Conservation (phyloP, 2,113 vertebrate genomes). For the Psittacula cyanocephala region DNA sequence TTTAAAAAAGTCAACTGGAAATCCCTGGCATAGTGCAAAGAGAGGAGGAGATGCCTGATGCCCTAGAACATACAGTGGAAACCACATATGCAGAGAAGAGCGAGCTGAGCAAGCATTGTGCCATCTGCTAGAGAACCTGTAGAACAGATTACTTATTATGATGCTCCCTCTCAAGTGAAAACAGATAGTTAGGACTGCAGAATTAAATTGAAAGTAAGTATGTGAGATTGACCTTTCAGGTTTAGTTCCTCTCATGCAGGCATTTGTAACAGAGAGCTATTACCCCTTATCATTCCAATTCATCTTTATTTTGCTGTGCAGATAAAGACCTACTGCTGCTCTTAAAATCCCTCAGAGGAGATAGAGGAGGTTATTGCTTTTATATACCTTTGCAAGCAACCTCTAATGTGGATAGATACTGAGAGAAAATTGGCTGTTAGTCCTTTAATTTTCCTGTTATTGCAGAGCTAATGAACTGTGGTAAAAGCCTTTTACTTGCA, state of each 20-base stretch:
- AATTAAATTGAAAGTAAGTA: not conserved
- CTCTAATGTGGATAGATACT: not conserved
- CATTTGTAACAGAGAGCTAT: not conserved
- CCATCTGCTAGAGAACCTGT: not conserved
- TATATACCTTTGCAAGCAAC: not conserved
- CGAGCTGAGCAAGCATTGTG: not conserved
- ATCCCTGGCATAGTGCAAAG: not conserved
- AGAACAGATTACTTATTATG: not conserved
- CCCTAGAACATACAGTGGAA: not conserved
- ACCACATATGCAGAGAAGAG: not conserved
- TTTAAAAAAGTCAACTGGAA: not conserved
- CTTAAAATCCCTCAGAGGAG: not conserved
- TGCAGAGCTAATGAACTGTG: not conserved
- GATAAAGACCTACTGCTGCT: not conserved
- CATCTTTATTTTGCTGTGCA: not conserved
- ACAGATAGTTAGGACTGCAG: not conserved
- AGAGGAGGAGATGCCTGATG: not conserved
- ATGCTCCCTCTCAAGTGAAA: not conserved
- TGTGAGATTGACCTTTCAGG: not conserved
- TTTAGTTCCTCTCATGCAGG: fast-evolving
- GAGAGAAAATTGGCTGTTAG: not conserved
- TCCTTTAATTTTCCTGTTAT: not conserved
- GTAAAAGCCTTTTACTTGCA: not conserved
- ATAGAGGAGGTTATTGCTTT: not conserved
- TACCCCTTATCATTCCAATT: not conserved